Percentiles rank a stretch among this genome's conserved stretches.
These are phyloP conservation scores for Danaus melanippus DNA, from an alignment of 1,140 invertebrate species.

Conservation along the genomic window DNA sequence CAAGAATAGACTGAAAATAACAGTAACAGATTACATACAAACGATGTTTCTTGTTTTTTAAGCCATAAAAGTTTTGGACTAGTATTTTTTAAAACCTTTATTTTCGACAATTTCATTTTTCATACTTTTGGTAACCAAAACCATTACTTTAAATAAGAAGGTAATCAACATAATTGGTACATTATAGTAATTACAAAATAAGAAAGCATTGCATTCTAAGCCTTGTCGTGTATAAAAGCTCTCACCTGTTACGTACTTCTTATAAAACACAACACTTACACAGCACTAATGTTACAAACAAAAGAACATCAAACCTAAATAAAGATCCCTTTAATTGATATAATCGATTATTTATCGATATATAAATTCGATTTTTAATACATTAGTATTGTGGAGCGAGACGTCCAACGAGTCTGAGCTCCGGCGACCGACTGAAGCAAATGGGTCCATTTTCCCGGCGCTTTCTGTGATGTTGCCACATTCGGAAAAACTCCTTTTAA, in stretches of 20 bases:
- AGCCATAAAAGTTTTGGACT: too few relatives aligned
- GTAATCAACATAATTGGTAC: too few relatives aligned
- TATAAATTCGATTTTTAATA: slow-evolving; percentile 16
- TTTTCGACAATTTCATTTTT: too few relatives aligned
- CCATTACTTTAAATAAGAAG: too few relatives aligned
- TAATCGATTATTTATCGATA: slow-evolving; percentile 18
- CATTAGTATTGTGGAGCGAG: neutral
- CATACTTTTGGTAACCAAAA: too few relatives aligned
- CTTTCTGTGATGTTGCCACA: slow-evolving; percentile 28
- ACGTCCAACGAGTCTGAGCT: slow-evolving; percentile 18
- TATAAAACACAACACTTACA: slow-evolving; percentile 8
- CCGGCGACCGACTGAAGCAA: slow-evolving; percentile 37
- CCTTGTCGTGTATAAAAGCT: too few relatives aligned
- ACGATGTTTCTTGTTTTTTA: too few relatives aligned
- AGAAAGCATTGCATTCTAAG: too few relatives aligned
- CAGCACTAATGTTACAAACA: slow-evolving; percentile 12
- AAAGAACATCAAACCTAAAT: slow-evolving; percentile 23
- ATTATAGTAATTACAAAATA: too few relatives aligned
- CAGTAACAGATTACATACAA: too few relatives aligned
- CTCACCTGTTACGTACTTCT: slow-evolving; percentile 14
- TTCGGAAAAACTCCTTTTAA: slow-evolving; percentile 17
- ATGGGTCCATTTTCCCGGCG: slow-evolving; percentile 32
- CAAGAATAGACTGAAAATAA: too few relatives aligned
- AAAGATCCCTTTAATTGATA: slow-evolving; percentile 17
- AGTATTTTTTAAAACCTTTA: too few relatives aligned